Evolutionary conservation across 2,113 vertebrate species (phyloP), one percentile per base, ranked within the genome.

Genomic region (Sitta europaea): DNA sequence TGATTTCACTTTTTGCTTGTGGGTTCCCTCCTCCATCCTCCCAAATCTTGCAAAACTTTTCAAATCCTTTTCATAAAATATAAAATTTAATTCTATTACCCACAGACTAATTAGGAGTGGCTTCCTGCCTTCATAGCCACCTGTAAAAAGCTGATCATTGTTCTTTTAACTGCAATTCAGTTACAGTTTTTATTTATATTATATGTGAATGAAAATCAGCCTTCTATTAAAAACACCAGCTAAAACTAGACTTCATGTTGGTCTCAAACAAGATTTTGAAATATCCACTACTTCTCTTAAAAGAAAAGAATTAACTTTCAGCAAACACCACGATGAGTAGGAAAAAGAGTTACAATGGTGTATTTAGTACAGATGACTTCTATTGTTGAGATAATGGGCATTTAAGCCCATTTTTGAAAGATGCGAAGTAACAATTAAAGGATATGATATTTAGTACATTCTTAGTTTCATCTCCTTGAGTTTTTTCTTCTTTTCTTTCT

Each of bases 261-360:
- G 6, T 67, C 43, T 90, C 47, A 84, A 50, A 79, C 1, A 70
- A n/a, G 10, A 29, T 74, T 65, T 58, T 45, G 42, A 63, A 55
- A 57, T 67, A 15, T 6, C 4, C 7, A 27, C 48, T 11, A 62
- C 16, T 6, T 20, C 21, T 45, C 16, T 50, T n/a, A n/a, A 67
- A 76, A 76, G 23, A 45, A 75, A 71, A 54, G 4, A 62, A 57
- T 25, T 21, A 7, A 29, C 3, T 68, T 25, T 50, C 5, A 20
- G 13, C 68, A 76, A 58, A 36, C 4, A 54, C 17, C 28, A 3
- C 4, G 27, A 18, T 63, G 48, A 25, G 10, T 59, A 38, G 51
- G 70, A 71, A 58, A 14, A 25, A 22, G 2, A 45, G 4, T 63
- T 67, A 27, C 17, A 67, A 13, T 47, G 9, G 27, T 0, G 0